phyloP scores from a whole-genome alignment of 2,888 invertebrate species.

The Drosophila antonietae region DNA sequence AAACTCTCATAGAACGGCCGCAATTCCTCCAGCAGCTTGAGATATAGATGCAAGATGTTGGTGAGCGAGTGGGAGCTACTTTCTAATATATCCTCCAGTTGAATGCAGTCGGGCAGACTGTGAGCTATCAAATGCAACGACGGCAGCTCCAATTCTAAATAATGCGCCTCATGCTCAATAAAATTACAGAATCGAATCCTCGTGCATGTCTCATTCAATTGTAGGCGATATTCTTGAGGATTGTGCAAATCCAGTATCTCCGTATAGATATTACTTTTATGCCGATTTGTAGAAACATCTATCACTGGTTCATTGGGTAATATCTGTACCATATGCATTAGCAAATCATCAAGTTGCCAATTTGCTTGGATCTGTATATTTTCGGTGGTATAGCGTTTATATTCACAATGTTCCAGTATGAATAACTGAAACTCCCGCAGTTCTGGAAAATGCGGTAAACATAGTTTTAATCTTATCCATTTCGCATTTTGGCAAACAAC shows the following conservation, averaged over 20 bases:
- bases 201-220: slow-evolving; percentile 61
- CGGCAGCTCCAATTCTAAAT: slow-evolving; percentile 71
- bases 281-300: background rate
- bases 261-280: slow-evolving; percentile 59
- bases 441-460: slow-evolving; percentile 72
- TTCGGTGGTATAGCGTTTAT: slow-evolving; percentile 37
- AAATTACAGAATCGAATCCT: slow-evolving; percentile 77
- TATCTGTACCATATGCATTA: slow-evolving; percentile 57
- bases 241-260: slow-evolving; percentile 72
- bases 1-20: slow-evolving; percentile 82
- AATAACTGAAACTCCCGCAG: slow-evolving; percentile 55
- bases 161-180: slow-evolving; percentile 72
- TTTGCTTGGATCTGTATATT: slow-evolving; percentile 45
- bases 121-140: slow-evolving; percentile 66
- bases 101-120: slow-evolving; percentile 79
- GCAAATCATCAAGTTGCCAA: slow-evolving; percentile 65
- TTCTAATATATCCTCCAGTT: slow-evolving; percentile 63
- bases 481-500: slow-evolving; percentile 28
- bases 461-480: slow-evolving; percentile 63
- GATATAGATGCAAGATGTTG: slow-evolving; percentile 56
- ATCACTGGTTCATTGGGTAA: slow-evolving; percentile 4
- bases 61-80: slow-evolving; percentile 32
- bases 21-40: slow-evolving; percentile 75
- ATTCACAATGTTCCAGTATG: slow-evolving; percentile 54
- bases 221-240: slow-evolving; percentile 64